A percentile compares a stretch with the other conserved stretches of the same genome.
These are phyloP conservation scores for Microtus agrestis DNA, from an alignment of 2,797 vertebrate genomes.

Conservation along the genomic window DNA sequence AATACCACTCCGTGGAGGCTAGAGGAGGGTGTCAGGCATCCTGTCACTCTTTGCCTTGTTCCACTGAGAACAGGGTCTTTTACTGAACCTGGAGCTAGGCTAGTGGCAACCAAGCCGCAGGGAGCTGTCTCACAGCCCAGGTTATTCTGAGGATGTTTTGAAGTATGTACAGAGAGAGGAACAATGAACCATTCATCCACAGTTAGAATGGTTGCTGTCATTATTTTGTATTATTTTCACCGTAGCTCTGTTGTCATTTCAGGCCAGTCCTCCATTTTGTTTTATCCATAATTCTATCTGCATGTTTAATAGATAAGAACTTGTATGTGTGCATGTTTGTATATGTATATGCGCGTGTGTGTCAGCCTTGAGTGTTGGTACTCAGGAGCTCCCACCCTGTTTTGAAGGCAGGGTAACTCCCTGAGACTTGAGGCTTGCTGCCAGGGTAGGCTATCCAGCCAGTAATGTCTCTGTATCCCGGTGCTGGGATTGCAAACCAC, in stretches of 20 bases:
- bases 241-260: not conserved
- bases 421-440: not conserved
- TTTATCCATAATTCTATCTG: conserved; percentile 21
- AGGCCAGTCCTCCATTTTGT: conserved; percentile 16
- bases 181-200: not conserved
- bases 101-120: not conserved
- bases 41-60: not conserved
- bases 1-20: not conserved
- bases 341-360: not conserved
- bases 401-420: not conserved
- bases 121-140: not conserved
- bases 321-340: not conserved
- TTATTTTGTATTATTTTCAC: not conserved
- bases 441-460: not conserved
- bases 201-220: not conserved
- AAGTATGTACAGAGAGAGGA: not conserved
- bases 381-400: not conserved
- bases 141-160: not conserved
- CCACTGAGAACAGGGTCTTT: not conserved
- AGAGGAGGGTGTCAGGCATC: not conserved
- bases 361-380: not conserved
- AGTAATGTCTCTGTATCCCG: not conserved
- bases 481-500: not conserved
- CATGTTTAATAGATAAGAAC: conserved; percentile 15
- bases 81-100: not conserved